These are phyloP conservation scores for Atethmia centrago DNA, from an alignment of 2,888 invertebrate species.

Conservation along the genomic window DNA sequence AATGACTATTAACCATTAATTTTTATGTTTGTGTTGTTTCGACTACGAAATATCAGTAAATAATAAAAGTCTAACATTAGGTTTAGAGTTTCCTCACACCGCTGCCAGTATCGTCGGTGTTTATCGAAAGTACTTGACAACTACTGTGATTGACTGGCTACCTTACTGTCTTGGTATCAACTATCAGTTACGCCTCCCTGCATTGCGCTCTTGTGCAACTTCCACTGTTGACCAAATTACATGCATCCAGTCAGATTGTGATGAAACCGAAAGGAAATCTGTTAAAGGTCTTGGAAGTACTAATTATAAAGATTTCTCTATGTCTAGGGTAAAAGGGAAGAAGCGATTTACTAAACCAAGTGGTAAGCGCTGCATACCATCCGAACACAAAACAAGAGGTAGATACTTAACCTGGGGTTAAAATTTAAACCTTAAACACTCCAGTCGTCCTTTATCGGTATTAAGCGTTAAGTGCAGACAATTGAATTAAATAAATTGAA, in stretches of 20 bases:
- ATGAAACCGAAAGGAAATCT: constrained; percentile 39
- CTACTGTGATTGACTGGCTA: constrained; percentile 64
- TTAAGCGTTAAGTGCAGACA: neutral
- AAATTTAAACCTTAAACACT: neutral
- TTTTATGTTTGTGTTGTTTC: constrained; percentile 1
- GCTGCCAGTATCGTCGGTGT: constrained; percentile 43
- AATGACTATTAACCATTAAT: neutral
- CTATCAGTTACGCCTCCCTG: constrained; percentile 74
- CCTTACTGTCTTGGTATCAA: constrained; percentile 54
- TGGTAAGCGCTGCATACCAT: neutral
- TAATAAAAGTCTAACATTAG: constrained; percentile 45
- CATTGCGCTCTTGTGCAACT: constrained; percentile 63
- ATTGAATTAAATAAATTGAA: neutral
- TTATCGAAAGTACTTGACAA: constrained; percentile 58
- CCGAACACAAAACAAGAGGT: neutral
- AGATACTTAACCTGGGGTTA: neutral
- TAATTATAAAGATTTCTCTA: constrained; percentile 7
- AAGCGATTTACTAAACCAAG: neutral
- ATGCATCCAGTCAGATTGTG: constrained; percentile 16
- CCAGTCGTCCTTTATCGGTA: neutral
- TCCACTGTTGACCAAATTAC: constrained; percentile 43
- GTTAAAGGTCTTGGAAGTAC: constrained; percentile 9
- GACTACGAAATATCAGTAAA: constrained; percentile 35
- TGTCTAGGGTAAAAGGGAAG: neutral
- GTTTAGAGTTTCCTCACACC: constrained; percentile 45